phyloP scores from a whole-genome alignment of 2,888 invertebrate genomes.

The Neoaliturus tenellus region DNA sequence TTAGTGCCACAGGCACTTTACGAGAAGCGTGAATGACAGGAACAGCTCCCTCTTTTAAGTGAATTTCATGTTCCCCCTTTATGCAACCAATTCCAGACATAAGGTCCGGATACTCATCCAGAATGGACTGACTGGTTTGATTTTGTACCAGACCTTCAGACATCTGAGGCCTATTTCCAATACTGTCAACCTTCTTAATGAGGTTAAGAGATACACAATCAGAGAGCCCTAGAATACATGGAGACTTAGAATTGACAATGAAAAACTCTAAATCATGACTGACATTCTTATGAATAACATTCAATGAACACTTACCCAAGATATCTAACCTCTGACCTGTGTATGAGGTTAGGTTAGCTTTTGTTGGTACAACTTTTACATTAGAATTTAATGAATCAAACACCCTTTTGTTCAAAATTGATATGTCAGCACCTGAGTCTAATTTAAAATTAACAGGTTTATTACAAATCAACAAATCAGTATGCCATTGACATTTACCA shows the following conservation, averaged over 20 bases:
- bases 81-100: slow-evolving; percentile 27
- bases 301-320: background rate
- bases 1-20: slow-evolving; percentile 62
- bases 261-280: background rate
- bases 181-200: background rate
- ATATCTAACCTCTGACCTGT: background rate
- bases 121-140: no score
- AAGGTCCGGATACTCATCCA: slow-evolving; percentile 9
- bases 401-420: slow-evolving; percentile 50
- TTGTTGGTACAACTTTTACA: background rate
- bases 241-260: background rate
- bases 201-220: background rate
- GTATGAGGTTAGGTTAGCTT: background rate
- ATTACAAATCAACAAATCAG: slow-evolving; percentile 24
- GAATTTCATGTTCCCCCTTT: slow-evolving; percentile 62
- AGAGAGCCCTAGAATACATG: background rate
- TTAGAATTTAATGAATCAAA: slow-evolving; percentile 12
- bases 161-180: background rate
- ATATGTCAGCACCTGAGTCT: slow-evolving; percentile 49
- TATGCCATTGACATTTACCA: slow-evolving; percentile 43
- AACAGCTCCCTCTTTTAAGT: slow-evolving; percentile 61
- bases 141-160: no score
- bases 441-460: slow-evolving; percentile 42
- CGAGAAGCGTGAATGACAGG: slow-evolving; percentile 56
- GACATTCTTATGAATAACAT: background rate